A percentile compares a stretch with the other conserved stretches of the same genome.
Conservation (phyloP, 92 coral and sea anemone species). For the Umimayanthus kanabou region DNA sequence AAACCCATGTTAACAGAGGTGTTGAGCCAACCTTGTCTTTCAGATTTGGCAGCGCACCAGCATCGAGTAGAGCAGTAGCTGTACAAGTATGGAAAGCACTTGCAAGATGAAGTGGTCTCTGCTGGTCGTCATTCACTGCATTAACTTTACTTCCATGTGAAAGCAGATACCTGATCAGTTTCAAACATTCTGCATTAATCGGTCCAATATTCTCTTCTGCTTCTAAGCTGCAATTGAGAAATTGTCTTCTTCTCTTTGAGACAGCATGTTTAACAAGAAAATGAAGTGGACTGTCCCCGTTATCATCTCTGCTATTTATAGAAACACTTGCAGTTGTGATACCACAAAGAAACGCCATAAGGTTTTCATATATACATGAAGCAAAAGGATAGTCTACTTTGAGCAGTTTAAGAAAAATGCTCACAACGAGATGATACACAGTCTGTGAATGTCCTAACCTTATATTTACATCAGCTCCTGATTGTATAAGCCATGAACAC, state of each 20-base stretch:
- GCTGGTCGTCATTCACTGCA: constrained; percentile 8
- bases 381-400: no score
- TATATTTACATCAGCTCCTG: background rate
- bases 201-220: background rate
- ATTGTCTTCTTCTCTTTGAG: background rate
- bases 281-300: background rate
- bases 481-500: constrained; percentile 9
- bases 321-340: background rate
- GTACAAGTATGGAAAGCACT: background rate
- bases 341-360: constrained; percentile 1
- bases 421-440: background rate
- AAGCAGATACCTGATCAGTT: background rate
- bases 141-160: constrained; percentile 12
- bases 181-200: background rate
- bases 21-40: background rate
- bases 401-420: background rate
- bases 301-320: constrained; percentile 19
- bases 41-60: background rate
- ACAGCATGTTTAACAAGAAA: background rate
- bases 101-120: constrained; percentile 9
- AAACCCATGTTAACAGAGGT: constrained; percentile 6
- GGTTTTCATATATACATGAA: background rate
- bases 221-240: background rate
- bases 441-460: constrained; percentile 1
- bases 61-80: background rate